These are phyloP conservation scores for Gymnoscopelus braueri DNA, from an alignment of 2,797 vertebrate species.

Conservation along the genomic window DNA sequence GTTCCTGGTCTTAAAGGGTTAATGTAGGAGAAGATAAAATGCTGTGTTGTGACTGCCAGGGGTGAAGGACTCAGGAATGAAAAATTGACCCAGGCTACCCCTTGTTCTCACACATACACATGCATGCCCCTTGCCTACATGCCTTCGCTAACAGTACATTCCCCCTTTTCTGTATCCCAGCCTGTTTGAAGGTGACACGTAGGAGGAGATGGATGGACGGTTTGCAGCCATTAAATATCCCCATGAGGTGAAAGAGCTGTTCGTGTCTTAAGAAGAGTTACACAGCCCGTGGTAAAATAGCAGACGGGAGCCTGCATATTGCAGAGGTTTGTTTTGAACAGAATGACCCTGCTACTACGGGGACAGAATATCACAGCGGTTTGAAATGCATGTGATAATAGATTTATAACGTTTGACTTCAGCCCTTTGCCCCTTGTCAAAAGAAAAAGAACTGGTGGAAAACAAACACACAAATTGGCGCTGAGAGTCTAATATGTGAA, in stretches of 20 bases:
- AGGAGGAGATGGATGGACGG: slow-evolving; percentile 75
- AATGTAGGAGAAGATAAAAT: slow-evolving; percentile 79
- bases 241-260: slow-evolving; percentile 68
- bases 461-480: not conserved
- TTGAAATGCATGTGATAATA: slow-evolving; percentile 34
- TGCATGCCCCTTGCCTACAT: slow-evolving; percentile 14
- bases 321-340: slow-evolving; percentile 65
- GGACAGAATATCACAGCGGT: slow-evolving; percentile 54
- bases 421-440: slow-evolving; percentile 32
- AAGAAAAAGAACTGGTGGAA: slow-evolving; percentile 29
- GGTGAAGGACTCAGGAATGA: slow-evolving; percentile 71
- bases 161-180: slow-evolving; percentile 53
- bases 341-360: slow-evolving; percentile 61
- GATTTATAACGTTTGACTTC: slow-evolving; percentile 6
- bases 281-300: slow-evolving; percentile 67
- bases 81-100: slow-evolving; percentile 65
- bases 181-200: slow-evolving; percentile 77
- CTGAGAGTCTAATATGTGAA: slow-evolving; percentile 15
- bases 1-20: slow-evolving; percentile 61
- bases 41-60: slow-evolving; percentile 71
- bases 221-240: slow-evolving; percentile 77
- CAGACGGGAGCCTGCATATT: slow-evolving; percentile 61
- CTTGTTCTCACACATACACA: slow-evolving; percentile 40
- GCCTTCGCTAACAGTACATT: not conserved
- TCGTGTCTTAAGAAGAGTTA: slow-evolving; percentile 73